These are phyloP conservation scores for Scarus forsteni DNA, from an alignment of 2,797 vertebrate genomes.

Conservation along the genomic window DNA sequence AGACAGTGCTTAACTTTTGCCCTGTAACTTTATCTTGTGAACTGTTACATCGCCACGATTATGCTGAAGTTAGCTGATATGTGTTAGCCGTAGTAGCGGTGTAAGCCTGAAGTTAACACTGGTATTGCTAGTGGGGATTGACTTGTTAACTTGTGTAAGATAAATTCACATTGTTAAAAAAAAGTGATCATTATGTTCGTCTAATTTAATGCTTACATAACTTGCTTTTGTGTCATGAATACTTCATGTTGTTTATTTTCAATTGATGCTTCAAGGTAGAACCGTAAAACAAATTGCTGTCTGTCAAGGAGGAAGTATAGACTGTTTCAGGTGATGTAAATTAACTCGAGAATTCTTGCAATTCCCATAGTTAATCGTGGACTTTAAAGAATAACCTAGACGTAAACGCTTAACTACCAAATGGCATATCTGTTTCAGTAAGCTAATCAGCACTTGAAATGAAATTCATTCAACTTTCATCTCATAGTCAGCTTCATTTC, in stretches of 20 bases:
- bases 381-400: too few species aligned
- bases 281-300: too few species aligned
- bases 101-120: constrained; percentile 61
- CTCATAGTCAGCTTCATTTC: constrained; percentile 6
- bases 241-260: constrained; percentile 52
- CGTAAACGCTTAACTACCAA: constrained; percentile 12
- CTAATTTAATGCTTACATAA: too few species aligned
- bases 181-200: neutral
- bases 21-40: neutral
- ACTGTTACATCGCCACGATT: constrained; percentile 31
- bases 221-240: neutral
- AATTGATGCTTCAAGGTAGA: constrained; percentile 16
- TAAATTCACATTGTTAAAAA: constrained; percentile 19
- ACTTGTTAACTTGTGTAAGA: constrained; percentile 41
- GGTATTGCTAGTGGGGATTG: constrained; percentile 46
- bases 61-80: constrained; percentile 46
- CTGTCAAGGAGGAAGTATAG: too few species aligned
- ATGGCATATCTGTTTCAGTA: neutral
- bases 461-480: constrained; percentile 12
- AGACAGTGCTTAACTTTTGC: neutral
- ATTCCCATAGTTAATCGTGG: too few species aligned
- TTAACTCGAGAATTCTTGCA: too few species aligned
- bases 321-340: too few species aligned
- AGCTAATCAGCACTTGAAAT: neutral
- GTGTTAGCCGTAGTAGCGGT: constrained; percentile 59